Evolutionary conservation across 2,797 vertebrate genomes (phyloP).

Genomic region (Bradypodion ventrale): DNA sequence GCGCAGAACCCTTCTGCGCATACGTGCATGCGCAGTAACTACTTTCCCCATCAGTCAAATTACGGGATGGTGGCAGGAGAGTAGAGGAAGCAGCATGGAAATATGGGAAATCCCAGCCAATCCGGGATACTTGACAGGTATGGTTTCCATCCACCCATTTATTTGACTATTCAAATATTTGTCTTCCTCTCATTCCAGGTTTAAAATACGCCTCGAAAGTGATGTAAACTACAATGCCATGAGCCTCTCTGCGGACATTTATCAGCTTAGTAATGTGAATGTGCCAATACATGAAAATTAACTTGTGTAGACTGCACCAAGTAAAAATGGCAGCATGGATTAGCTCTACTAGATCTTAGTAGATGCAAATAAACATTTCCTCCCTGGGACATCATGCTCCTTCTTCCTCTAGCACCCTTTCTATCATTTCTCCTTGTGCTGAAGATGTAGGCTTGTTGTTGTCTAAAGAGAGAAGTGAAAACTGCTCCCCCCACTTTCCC

Average conservation of each 20-base stretch:
- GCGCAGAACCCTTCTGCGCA: too few species aligned
- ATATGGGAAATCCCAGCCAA: too few species aligned
- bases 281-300: not conserved
- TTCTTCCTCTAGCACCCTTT: conserved; percentile 43
- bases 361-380: conserved; percentile 53
- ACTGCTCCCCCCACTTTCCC: conserved; percentile 44
- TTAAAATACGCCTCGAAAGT: not conserved
- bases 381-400: conserved; percentile 48
- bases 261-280: conserved; percentile 2
- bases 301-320: not conserved
- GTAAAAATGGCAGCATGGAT: conserved; percentile 21
- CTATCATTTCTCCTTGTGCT: conserved; percentile 54
- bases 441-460: conserved; percentile 70
- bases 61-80: too few species aligned
- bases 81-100: too few species aligned
- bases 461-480: conserved; percentile 52
- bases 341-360: conserved; percentile 16
- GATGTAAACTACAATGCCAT: not conserved
- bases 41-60: too few species aligned
- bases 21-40: too few species aligned
- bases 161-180: not conserved
- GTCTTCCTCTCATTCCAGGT: not conserved
- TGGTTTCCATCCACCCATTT: not conserved
- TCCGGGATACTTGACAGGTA: too few species aligned
- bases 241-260: conserved; percentile 5